phyloP scores from a whole-genome alignment of 2,113 vertebrate species.

The Dasyprocta punctata region DNA sequence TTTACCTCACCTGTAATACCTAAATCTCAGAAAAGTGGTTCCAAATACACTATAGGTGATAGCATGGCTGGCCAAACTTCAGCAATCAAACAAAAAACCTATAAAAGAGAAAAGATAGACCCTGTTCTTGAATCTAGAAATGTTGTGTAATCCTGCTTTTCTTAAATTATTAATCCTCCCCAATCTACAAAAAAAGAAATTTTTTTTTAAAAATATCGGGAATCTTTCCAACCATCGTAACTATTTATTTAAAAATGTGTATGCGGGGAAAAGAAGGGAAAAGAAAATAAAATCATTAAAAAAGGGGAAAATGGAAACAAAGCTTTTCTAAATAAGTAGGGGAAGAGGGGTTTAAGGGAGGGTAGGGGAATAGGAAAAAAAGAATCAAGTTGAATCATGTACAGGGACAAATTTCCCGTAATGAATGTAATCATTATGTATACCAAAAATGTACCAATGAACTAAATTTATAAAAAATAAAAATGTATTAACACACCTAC shows the following conservation, averaged over 20 bases:
- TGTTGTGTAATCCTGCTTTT: neutral
- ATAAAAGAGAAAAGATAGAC: neutral
- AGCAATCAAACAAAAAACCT: slow-evolving; percentile 20
- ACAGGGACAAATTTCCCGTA: neutral
- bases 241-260: neutral
- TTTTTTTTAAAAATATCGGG: neutral
- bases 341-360: neutral
- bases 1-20: neutral
- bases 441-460: neutral
- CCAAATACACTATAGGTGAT: neutral
- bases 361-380: neutral
- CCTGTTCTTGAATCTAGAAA: neutral
- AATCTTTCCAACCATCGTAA: neutral
- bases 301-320: neutral
- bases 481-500: neutral
- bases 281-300: neutral
- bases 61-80: neutral
- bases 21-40: neutral
- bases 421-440: neutral
- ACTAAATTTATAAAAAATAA: neutral
- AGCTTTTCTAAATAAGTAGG: neutral
- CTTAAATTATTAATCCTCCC: neutral
- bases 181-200: neutral
- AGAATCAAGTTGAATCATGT: neutral
- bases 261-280: neutral